Base-by-base conservation (phyloP, 1,140 invertebrate genomes). In the Heliothis subflexa region DNA sequence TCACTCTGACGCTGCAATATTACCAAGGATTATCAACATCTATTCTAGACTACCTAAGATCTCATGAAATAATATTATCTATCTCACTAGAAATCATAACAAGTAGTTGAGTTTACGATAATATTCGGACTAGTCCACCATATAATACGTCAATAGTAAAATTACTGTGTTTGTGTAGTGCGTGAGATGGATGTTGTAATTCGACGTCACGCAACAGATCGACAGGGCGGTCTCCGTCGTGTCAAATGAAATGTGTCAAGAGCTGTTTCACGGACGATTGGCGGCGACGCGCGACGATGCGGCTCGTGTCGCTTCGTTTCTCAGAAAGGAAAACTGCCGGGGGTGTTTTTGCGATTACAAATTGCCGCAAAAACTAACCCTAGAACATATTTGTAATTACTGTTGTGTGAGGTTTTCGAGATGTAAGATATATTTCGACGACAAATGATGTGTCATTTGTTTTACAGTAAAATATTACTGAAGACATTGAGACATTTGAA, bases 201-300 rank as follows among this genome's bases (percentile, higher is more conserved):
- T 83, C 81, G 76, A 85, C 85, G 85, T 89, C 85, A 88, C 78
- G 81, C 82, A 78, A 85, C 81, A 82, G 81, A 40, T 40, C 33
- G 33, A 84, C 40, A 25, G 70, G 61, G 52, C 54, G 70, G 83
- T 80, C 66, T 88, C 64, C 4, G 21, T 82, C 81, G 86, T 81
- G 80, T 77, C 86, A 86, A 90, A 91, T 92, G 91, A 93, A 89
- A 93, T 86, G 83, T 90, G 91, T 92, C 91, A 88, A 80, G 87
- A 89, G 85, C 88, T 88, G 89, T 92, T 92, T 91, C 89, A 92
- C 90, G 92, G 85, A 76, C 91, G 85, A 92, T 93, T 92, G 90
- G 66, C 64, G 83, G 85, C 84, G 84, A 76, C 77, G 78, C 66
- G 73, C 52, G 64, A 61, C 76, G 78, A 49, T 81, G 83, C 80